A percentile compares a stretch with the other conserved stretches of the same genome.
Evolutionary conservation across 2,797 vertebrate species (phyloP).

Genomic region (Gallinago nigripennis): DNA sequence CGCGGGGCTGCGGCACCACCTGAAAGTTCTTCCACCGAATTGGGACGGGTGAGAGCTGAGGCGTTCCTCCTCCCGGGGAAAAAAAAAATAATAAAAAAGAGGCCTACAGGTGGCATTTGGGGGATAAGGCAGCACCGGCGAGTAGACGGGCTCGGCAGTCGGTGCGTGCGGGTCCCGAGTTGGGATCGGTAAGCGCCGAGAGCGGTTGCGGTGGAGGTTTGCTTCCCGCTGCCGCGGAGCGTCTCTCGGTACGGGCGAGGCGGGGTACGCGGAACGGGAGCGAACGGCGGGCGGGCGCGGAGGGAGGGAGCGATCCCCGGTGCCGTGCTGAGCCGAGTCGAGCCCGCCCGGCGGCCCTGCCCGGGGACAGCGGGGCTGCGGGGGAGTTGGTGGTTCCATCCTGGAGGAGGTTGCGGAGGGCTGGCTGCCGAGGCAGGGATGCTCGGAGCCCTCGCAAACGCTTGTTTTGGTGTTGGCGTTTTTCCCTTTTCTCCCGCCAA

Average conservation of each 20-base stretch:
- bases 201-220: neutral
- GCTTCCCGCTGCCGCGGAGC: neutral
- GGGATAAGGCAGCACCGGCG: neutral
- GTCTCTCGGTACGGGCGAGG: neutral
- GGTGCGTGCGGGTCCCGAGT: neutral
- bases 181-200: neutral
- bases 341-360: neutral
- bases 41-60: neutral
- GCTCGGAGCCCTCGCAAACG: neutral
- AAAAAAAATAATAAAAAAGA: too few species aligned
- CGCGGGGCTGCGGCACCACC: neutral
- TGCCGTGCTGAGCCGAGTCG: neutral
- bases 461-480: neutral
- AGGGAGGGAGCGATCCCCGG: neutral
- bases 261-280: neutral
- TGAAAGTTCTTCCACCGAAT: neutral
- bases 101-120: constrained; percentile 39
- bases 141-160: rapidly evolving
- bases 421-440: neutral
- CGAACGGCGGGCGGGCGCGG: neutral
- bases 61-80: rapidly evolving
- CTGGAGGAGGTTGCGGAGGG: neutral
- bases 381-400: neutral
- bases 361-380: neutral
- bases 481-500: neutral